phyloP scores from a whole-genome alignment of 2,888 invertebrate species.

The Xanthorhoe designata region DNA sequence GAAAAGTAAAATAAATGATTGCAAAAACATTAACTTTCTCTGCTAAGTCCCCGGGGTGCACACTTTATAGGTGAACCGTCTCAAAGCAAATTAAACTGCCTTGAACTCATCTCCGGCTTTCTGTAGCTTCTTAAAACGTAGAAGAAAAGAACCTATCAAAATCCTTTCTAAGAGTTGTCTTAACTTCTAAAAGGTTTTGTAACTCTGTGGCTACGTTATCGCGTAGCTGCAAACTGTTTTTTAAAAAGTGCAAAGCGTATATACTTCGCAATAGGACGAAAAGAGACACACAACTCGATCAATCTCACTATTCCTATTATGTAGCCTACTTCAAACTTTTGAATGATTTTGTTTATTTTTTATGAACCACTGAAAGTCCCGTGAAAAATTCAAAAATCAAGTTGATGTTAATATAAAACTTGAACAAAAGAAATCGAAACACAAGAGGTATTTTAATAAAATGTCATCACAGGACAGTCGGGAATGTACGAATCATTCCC shows the following conservation, averaged over 20 bases:
- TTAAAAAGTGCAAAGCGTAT: too few species aligned
- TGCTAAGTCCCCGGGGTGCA: neutral
- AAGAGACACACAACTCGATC: too few species aligned
- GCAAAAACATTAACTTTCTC: conserved; percentile 13
- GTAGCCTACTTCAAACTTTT: too few species aligned
- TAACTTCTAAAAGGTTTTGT: too few species aligned
- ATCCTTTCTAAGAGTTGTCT: too few species aligned
- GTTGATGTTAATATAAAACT: conserved; percentile 1
- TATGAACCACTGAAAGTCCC: neutral
- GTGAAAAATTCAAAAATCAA: neutral
- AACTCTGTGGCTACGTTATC: too few species aligned
- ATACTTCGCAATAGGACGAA: too few species aligned
- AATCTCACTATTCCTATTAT: too few species aligned
- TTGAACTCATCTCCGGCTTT: neutral
- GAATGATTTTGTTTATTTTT: too few species aligned
- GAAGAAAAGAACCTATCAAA: neutral
- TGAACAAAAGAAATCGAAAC: conserved; percentile 11
- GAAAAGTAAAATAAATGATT: conserved; percentile 18
- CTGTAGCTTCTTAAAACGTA: neutral
- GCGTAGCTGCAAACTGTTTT: too few species aligned
- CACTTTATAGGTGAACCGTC: conserved; percentile 8
- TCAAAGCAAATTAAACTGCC: conserved; percentile 21
- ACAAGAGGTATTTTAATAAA: conserved; percentile 21
- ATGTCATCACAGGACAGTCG: conserved; percentile 16
- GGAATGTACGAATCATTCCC: conserved; percentile 25